These are phyloP conservation scores for Eospalax fontanierii DNA, from an alignment of 2,797 vertebrate genomes.

Conservation along the genomic window DNA sequence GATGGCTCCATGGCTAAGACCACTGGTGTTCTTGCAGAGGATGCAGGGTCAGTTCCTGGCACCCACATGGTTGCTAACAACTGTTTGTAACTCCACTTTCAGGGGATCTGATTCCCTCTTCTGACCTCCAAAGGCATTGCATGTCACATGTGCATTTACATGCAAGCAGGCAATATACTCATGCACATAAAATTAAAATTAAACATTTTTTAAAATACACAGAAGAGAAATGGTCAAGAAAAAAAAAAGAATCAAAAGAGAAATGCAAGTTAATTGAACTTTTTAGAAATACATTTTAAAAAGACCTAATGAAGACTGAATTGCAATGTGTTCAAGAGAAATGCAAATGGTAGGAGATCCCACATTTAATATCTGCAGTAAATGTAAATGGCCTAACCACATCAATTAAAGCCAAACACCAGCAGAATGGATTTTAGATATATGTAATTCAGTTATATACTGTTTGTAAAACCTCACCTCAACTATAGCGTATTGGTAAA, in stretches of 20 bases:
- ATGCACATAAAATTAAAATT: too few relatives aligned
- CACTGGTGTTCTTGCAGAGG: too few relatives aligned
- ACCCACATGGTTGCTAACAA: too few relatives aligned
- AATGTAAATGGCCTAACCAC: background rate
- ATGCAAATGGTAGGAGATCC: background rate
- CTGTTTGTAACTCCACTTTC: too few relatives aligned
- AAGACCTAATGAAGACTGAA: conserved; percentile 25
- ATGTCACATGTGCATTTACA: too few relatives aligned
- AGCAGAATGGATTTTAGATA: conserved; percentile 7
- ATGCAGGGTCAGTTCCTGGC: too few relatives aligned
- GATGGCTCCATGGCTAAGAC: too few relatives aligned
- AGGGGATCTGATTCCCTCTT: too few relatives aligned
- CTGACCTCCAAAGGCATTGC: too few relatives aligned
- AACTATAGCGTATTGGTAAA: background rate
- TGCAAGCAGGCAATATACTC: too few relatives aligned
- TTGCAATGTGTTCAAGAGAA: background rate
- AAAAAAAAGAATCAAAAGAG: background rate
- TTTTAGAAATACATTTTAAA: background rate
- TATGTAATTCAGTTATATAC: background rate
- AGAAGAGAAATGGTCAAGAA: background rate
- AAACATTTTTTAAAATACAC: background rate
- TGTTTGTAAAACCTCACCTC: background rate
- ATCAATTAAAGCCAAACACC: background rate
- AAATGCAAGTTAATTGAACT: conserved; percentile 1
- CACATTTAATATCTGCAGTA: background rate